These are phyloP conservation scores for Phoxinus phoxinus DNA, from an alignment of 2,113 vertebrate genomes.

Conservation along the genomic window DNA sequence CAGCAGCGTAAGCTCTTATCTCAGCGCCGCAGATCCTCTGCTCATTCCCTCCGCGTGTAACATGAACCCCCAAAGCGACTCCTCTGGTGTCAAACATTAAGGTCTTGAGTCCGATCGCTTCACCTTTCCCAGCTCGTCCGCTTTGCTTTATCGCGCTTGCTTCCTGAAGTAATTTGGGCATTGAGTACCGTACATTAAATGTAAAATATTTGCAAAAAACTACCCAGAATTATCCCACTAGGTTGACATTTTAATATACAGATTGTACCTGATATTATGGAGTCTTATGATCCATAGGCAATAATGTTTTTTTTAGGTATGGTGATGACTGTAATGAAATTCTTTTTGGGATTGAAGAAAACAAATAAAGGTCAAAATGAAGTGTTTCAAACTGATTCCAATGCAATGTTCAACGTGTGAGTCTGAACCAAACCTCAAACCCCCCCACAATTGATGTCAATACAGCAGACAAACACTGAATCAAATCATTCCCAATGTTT, in stretches of 20 bases:
- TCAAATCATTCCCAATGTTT: background rate
- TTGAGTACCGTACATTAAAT: constrained; percentile 41
- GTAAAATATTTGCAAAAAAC: constrained; percentile 54
- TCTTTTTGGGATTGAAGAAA: constrained; percentile 69
- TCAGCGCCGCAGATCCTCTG: background rate
- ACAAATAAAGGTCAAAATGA: constrained; percentile 65
- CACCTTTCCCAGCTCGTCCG: constrained; percentile 44
- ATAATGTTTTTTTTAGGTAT: constrained; percentile 73
- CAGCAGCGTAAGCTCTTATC: constrained; percentile 26
- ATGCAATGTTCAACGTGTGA: background rate
- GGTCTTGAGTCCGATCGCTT: background rate
- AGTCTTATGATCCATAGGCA: constrained; percentile 65
- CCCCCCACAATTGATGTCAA: background rate
- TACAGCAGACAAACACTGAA: background rate
- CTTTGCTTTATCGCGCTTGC: constrained; percentile 61
- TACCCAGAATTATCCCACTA: constrained; percentile 41
- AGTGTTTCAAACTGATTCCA: background rate
- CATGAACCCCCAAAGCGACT: constrained; percentile 6
- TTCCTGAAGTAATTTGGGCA: constrained; percentile 59
- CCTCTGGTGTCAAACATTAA: constrained; percentile 16
- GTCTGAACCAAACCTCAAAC: background rate
- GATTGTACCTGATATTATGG: constrained; percentile 60
- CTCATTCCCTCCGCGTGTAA: background rate
- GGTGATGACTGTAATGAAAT: constrained; percentile 62
- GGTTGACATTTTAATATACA: constrained; percentile 60